phyloP scores from a whole-genome alignment of 2,797 vertebrate genomes.

The Sciaenops ocellatus region DNA sequence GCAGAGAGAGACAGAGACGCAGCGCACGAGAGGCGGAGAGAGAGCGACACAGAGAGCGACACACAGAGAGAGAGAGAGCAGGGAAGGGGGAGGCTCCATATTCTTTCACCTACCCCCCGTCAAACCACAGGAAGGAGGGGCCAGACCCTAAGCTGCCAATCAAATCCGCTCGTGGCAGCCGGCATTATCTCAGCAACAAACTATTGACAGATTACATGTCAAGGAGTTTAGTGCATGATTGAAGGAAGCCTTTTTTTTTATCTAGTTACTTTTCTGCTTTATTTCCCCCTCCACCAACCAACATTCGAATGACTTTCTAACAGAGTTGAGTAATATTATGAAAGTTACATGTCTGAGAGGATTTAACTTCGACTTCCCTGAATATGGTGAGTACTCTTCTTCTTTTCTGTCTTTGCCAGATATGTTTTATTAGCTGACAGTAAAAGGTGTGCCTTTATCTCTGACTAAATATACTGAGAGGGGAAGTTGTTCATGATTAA shows the following conservation, averaged over 20 bases:
- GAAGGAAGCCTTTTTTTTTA: slow-evolving; percentile 86
- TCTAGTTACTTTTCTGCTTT: slow-evolving; percentile 84
- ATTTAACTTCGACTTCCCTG: slow-evolving; percentile 99
- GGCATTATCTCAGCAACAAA: slow-evolving; percentile 92
- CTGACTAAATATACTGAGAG: slow-evolving; percentile 72
- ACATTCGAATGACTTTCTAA: slow-evolving; percentile 88
- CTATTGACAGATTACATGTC: slow-evolving; percentile 93
- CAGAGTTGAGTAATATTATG: slow-evolving; percentile 94
- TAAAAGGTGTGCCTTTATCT: slow-evolving; percentile 82
- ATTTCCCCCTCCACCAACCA: slow-evolving; percentile 77
- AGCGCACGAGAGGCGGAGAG: slow-evolving; percentile 58
- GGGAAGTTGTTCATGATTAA: slow-evolving; percentile 83
- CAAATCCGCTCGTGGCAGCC: slow-evolving; percentile 91
- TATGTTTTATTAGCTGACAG: slow-evolving; percentile 78
- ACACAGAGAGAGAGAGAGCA: slow-evolving; percentile 69
- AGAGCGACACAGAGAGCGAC: slow-evolving; percentile 61
- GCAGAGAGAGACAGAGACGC: slow-evolving; percentile 65
- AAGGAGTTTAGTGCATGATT: slow-evolving; percentile 92
- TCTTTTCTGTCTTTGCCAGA: slow-evolving; percentile 67
- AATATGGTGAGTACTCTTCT: slow-evolving; percentile 96
- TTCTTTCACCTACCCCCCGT: slow-evolving; percentile 88
- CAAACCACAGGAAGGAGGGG: slow-evolving; percentile 89
- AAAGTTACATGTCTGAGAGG: slow-evolving; percentile 99
- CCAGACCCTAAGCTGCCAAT: slow-evolving; percentile 90
- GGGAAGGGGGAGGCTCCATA: slow-evolving; percentile 86